These are phyloP conservation scores for Sardinella longiceps DNA, from an alignment of 2,797 vertebrate species.

Conservation along the genomic window DNA sequence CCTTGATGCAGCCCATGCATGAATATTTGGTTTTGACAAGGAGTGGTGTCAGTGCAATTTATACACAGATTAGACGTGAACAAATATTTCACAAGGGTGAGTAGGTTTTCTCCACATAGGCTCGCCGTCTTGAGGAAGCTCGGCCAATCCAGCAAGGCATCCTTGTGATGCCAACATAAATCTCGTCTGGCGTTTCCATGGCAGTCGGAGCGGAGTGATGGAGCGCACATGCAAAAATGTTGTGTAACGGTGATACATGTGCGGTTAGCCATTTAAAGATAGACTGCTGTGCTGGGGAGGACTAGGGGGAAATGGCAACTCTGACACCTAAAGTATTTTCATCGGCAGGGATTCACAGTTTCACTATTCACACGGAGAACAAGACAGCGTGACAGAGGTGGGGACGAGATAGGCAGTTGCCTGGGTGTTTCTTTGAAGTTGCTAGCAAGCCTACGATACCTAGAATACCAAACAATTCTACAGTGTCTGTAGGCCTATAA, in stretches of 20 bases:
- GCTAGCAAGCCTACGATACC: not conserved
- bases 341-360: not conserved
- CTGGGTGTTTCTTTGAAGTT: not conserved
- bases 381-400: not conserved
- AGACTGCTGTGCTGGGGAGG: not conserved
- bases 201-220: not conserved
- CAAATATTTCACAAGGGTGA: not conserved
- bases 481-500: no score
- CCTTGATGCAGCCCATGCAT: not conserved
- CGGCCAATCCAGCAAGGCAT: not conserved
- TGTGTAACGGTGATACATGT: conserved; percentile 3
- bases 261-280: not conserved
- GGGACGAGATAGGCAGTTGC: not conserved
- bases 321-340: not conserved
- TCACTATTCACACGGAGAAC: not conserved
- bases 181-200: not conserved
- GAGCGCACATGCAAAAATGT: not conserved
- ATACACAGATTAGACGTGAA: not conserved
- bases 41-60: not conserved
- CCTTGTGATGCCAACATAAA: not conserved
- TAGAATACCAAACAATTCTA: no score
- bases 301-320: not conserved
- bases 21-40: not conserved
- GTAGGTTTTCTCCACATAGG: not conserved
- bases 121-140: not conserved